Evolutionary conservation across 2,113 vertebrate genomes (phyloP), one percentile per base, ranked within the genome.

Genomic region (Indicator indicator): DNA sequence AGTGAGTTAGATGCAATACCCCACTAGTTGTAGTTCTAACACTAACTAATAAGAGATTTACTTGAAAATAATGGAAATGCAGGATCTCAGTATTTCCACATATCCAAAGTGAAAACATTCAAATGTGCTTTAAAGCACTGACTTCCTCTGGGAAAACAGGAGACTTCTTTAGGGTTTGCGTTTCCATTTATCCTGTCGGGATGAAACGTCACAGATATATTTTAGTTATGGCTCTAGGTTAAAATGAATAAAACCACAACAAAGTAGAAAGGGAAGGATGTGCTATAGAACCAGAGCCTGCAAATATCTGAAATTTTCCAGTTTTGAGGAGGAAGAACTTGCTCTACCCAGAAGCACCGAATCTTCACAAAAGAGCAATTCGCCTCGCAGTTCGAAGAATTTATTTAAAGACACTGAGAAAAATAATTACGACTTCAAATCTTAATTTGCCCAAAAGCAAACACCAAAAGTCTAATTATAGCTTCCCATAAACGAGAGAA

Each of bases 401-500:
- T 86, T 93, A 84, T 95, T 97, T 96, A 94, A 97, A 93, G 81
- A 86, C 86, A 86, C 36, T 44, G 70, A 32, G 87, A 94, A 94
- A 96, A 96, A 85, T 65, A 94, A 94, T 96, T 94, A 96, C 89
- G 94, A 95, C 71, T 94, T 73, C 91, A 92, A 94, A 94, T 92
- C 94, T 96, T 96, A 90, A 94, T 96, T 92, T 94, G 94, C 86
- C 93, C 86, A 79, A 95, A 93, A 97, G 95, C 95, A 97, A 97
- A 96, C 96, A 96, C 89, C 86, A 11, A 56, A 96, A 94, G 65
- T 87, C 94, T 94, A 94, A 95, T 95, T 96, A 92, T 89, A 92
- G 76, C 73, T 86, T 96, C 67, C 73, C 60, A 86, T 46, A 89
- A 95, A 93, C 11, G 87, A 96, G 60, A 73, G 83, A 92, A 87